phyloP scores from a whole-genome alignment of 2,888 invertebrate species.

The Kuschelorhynchus macadamiae region DNA sequence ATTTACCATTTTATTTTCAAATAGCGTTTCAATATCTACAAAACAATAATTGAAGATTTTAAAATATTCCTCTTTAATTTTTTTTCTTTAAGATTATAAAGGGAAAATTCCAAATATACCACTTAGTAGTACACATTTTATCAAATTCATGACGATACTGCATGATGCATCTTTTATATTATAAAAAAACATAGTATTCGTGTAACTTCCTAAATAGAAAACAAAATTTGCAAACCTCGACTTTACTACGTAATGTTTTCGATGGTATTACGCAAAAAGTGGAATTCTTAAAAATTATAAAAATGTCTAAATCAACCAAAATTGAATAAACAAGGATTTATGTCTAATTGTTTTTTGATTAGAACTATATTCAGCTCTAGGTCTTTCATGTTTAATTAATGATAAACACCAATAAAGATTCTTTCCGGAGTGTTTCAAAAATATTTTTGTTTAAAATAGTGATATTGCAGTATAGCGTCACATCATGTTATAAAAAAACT shows the following conservation, averaged over 20 bases:
- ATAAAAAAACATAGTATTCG: no score
- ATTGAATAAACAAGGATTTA: constrained; percentile 24
- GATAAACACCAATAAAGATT: constrained; percentile 23
- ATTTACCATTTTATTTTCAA: no score
- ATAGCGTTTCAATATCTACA: no score
- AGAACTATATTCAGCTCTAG: constrained; percentile 21
- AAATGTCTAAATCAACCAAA: constrained; percentile 14
- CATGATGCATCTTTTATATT: no score
- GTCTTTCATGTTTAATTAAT: constrained; percentile 27
- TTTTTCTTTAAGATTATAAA: no score
- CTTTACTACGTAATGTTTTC: constrained; percentile 17
- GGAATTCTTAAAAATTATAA: constrained; percentile 16
- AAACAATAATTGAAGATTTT: no score
- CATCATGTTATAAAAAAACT: background rate
- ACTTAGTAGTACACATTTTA: no score
- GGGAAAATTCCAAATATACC: no score
- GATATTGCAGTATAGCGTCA: constrained; percentile 12
- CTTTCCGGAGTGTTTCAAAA: constrained; percentile 7
- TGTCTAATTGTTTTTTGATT: constrained; percentile 27
- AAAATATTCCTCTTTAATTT: no score
- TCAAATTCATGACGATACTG: no score
- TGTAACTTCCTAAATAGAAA: no score
- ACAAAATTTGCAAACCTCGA: no score
- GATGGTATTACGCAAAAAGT: constrained; percentile 10
- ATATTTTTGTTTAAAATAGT: constrained; percentile 12